Evolutionary conservation across 1,140 invertebrate genomes (phyloP), one percentile per base, ranked within the genome.

Genomic region (Drosophila subobscura): DNA sequence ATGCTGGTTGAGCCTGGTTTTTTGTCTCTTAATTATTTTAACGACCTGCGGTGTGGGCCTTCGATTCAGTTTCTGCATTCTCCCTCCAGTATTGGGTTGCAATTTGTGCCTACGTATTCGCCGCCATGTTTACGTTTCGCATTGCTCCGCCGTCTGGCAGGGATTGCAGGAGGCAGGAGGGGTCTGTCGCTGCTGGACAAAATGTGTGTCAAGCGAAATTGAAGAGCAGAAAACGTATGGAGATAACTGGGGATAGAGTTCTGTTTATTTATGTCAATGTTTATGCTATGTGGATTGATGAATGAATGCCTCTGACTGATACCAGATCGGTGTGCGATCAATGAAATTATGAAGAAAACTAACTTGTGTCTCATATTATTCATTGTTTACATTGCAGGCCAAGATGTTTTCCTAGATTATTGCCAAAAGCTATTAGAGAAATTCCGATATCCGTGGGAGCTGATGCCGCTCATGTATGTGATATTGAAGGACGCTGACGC

Each of bases 371-470:
- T 47, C 20, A 0, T n/a, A 14, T 22, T 25, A 16, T 59, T 57
- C 16, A 20, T 20, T 67, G 7, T 54, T 76, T 90, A 76, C 65
- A 23, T 93, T 92, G 29, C 89, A 94, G 93, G 92, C 90, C 83
- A 93, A 92, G 95, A 95, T 80, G 91, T 92, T 50, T 91, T 96
- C 60, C 91, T 95, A 79, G 94, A 95, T 74, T 94, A 94, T 90
- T 95, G 95, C 90, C 93, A 94, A 78, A 94, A 94, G 91, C 92
- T 96, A 44, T 91, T 96, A 77, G 93, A 95, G 76, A 94, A 93
- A 91, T 95, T 95, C 92, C 93, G 94, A 75, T 95, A 95, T 90
- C 93, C 94, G 1, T 95, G 94, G 93, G 94, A 95, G 80, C 94
- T 95, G 93, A 93, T 96, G 93, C 94, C 95, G 6, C 85, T 95